Evolutionary conservation across 2,888 invertebrate genomes (phyloP).

Genomic region (Trimorus sp.): DNA sequence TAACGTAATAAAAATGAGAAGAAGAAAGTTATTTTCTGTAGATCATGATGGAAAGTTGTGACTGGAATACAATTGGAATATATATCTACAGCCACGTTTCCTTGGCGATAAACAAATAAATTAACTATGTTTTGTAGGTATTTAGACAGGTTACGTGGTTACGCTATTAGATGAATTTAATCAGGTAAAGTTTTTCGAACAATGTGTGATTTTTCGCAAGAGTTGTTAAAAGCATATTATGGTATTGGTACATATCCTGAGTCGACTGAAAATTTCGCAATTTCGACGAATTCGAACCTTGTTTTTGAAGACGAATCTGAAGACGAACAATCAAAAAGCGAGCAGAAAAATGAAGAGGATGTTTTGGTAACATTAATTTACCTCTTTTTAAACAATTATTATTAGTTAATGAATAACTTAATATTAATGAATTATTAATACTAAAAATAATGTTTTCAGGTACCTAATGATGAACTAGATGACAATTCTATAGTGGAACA

Average conservation of each 20-base stretch:
- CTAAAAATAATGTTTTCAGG: not conserved
- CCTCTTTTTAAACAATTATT: not conserved
- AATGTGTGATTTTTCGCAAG: slow-evolving; percentile 24
- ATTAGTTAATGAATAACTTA: not conserved
- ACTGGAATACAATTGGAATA: no score
- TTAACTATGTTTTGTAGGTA: no score
- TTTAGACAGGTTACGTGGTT: no score
- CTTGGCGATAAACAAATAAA: not conserved
- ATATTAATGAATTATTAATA: not conserved
- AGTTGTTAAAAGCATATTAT: slow-evolving; percentile 26
- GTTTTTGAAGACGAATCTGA: not conserved
- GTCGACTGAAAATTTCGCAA: not conserved
- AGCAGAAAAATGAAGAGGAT: slow-evolving; percentile 4
- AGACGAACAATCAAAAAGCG: slow-evolving; percentile 2
- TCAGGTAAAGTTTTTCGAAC: no score
- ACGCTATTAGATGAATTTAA: no score
- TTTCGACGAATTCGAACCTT: not conserved
- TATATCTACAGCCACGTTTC: not conserved
- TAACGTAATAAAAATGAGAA: no score
- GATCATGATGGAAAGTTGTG: no score
- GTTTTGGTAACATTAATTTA: slow-evolving; percentile 7
- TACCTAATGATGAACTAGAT: not conserved
- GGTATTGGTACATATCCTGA: slow-evolving; percentile 3
- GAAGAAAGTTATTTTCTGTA: no score
- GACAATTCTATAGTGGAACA: not conserved